A percentile compares a stretch with the other conserved stretches of the same genome.
Conservation (phyloP, 2,113 vertebrate genomes). For the Pristiophorus japonicus region DNA sequence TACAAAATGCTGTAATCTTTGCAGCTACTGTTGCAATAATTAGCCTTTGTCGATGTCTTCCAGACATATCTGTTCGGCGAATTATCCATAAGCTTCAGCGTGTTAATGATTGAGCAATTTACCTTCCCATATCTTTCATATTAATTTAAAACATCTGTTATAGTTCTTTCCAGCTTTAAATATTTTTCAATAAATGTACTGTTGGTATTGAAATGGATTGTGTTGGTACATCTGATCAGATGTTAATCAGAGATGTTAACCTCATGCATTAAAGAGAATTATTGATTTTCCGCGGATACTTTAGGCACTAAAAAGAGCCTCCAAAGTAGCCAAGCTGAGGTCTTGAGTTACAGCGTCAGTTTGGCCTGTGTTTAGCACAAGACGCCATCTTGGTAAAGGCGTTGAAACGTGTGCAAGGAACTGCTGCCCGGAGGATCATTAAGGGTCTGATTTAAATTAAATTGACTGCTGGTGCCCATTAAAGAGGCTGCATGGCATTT, state of each 20-base stretch:
- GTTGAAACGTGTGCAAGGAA: too few species aligned
- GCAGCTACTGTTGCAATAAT: neutral
- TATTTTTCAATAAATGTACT: too few species aligned
- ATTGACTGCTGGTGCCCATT: too few species aligned
- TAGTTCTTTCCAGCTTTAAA: neutral
- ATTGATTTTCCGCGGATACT: too few species aligned
- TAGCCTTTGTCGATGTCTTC: neutral
- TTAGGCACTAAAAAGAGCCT: neutral
- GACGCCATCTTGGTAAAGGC: neutral
- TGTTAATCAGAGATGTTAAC: too few species aligned
- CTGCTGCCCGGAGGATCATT: too few species aligned
- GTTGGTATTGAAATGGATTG: too few species aligned
- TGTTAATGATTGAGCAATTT: neutral
- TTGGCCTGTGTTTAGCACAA: neutral
- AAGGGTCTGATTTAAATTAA: too few species aligned
- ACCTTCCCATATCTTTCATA: neutral
- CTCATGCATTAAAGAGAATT: too few species aligned
- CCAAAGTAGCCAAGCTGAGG: neutral
- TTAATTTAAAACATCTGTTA: neutral
- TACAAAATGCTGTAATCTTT: neutral
- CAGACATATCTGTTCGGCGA: neutral
- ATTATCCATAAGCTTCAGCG: neutral
- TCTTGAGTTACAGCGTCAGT: neutral
- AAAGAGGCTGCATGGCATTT: too few species aligned
- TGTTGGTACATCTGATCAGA: too few species aligned